Conservation (phyloP, 1,140 invertebrate genomes). For the Brachystomella parvula region DNA sequence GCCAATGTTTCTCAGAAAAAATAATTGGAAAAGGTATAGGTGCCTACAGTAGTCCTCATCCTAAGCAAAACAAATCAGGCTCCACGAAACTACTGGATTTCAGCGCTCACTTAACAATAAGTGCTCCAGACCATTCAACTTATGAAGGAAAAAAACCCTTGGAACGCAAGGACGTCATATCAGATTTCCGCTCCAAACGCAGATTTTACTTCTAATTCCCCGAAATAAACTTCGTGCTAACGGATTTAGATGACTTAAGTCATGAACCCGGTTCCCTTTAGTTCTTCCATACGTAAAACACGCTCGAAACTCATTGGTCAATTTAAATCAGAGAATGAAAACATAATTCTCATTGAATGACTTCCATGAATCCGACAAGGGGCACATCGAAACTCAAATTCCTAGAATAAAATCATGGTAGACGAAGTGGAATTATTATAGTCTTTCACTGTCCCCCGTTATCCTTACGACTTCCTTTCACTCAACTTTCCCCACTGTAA, state of each 20-base stretch:
- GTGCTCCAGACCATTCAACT: background rate
- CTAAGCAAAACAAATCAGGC: background rate
- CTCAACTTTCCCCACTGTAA: background rate
- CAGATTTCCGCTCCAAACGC: background rate
- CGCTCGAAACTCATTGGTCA: slow-evolving; percentile 9
- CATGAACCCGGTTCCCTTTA: no score
- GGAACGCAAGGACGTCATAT: no score
- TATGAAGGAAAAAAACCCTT: background rate
- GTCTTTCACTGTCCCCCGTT: slow-evolving; percentile 4
- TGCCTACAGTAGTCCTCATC: no score
- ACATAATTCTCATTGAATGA: background rate
- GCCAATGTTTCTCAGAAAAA: slow-evolving; percentile 22
- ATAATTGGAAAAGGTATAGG: background rate
- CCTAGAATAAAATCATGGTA: background rate
- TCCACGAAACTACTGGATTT: no score
- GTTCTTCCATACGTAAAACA: background rate
- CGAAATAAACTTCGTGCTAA: background rate
- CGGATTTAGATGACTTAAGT: background rate
- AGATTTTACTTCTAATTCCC: background rate
- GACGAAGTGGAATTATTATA: background rate
- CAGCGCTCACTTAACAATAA: no score
- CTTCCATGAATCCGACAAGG: background rate
- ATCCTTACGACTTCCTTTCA: slow-evolving; percentile 18
- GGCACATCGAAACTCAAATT: no score
- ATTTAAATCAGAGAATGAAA: background rate